Evolutionary conservation across 2,888 invertebrate species (phyloP).

Genomic region (Tillus elongatus): DNA sequence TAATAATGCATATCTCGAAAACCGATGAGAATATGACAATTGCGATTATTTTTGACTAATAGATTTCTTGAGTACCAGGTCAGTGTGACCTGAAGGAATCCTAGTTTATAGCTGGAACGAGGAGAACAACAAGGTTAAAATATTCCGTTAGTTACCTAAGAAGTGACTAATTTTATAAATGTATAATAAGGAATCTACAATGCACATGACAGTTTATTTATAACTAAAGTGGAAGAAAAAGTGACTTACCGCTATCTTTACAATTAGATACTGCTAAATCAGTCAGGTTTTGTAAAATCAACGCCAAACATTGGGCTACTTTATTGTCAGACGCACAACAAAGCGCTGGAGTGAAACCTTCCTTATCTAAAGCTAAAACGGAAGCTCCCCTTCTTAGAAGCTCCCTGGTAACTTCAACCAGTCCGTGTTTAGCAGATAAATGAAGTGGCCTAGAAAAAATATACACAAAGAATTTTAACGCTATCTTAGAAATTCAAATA

Average conservation of each 20-base stretch:
- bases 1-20: too few species aligned
- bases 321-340: conserved; percentile 52
- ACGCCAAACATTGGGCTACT: conserved; percentile 53
- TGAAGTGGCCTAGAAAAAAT: conserved; percentile 47
- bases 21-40: too few species aligned
- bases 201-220: not conserved
- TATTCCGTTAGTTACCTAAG: too few species aligned
- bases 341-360: conserved; percentile 54
- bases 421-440: conserved; percentile 51
- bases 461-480: not conserved
- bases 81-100: too few species aligned
- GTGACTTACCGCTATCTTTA: conserved; percentile 22
- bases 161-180: too few species aligned
- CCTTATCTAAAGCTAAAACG: conserved; percentile 48
- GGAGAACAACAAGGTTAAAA: too few species aligned
- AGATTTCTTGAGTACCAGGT: too few species aligned
- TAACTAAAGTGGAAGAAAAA: not conserved
- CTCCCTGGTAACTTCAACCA: conserved; percentile 50
- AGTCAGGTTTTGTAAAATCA: conserved; percentile 40
- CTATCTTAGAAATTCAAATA: not conserved
- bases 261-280: conserved; percentile 11
- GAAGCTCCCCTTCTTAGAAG: conserved; percentile 51
- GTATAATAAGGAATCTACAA: too few species aligned
- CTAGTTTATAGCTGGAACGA: too few species aligned
- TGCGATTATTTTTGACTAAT: too few species aligned